phyloP scores from a whole-genome alignment of 2,888 invertebrate genomes.

The Euzophera pinguis region DNA sequence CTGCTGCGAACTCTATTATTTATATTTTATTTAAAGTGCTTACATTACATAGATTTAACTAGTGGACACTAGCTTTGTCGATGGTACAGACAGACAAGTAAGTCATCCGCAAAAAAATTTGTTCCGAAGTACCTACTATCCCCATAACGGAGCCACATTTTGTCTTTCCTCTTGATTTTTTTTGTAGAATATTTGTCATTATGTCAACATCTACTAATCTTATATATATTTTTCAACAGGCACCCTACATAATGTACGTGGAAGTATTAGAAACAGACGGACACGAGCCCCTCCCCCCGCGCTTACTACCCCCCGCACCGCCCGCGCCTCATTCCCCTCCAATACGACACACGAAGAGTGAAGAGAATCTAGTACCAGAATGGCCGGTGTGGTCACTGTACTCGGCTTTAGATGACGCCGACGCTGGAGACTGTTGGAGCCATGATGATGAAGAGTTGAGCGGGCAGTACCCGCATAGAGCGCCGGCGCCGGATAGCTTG shows the following conservation, averaged over 20 bases:
- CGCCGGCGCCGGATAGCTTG: conserved; percentile 77
- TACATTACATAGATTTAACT: too few relatives aligned
- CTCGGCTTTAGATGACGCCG: conserved; percentile 56
- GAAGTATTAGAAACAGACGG: conserved; percentile 91
- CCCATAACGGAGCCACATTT: too few relatives aligned
- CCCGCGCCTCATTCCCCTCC: conserved; percentile 84
- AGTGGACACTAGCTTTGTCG: too few relatives aligned
- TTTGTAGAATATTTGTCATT: too few relatives aligned
- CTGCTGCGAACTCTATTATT: too few relatives aligned
- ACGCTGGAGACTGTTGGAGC: conserved; percentile 91
- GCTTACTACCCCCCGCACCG: conserved; percentile 88
- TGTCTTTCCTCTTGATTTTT: too few relatives aligned
- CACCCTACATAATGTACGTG: conserved; percentile 98
- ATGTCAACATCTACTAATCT: not conserved
- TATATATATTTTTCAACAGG: conserved; percentile 55
- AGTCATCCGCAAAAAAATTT: too few relatives aligned
- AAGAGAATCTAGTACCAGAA: conserved; percentile 88
- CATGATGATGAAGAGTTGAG: conserved; percentile 96
- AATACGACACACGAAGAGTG: conserved; percentile 94
- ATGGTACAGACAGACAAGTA: too few relatives aligned
- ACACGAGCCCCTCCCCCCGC: conserved; percentile 93
- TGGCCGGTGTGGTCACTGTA: conserved; percentile 76
- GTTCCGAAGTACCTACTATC: too few relatives aligned
- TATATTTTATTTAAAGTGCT: too few relatives aligned
- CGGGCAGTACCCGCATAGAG: conserved; percentile 51